A percentile compares a stretch with the other conserved stretches of the same genome.
These are phyloP conservation scores for Pachycephala philippinensis DNA, from an alignment of 2,113 vertebrate species.

Conservation along the genomic window DNA sequence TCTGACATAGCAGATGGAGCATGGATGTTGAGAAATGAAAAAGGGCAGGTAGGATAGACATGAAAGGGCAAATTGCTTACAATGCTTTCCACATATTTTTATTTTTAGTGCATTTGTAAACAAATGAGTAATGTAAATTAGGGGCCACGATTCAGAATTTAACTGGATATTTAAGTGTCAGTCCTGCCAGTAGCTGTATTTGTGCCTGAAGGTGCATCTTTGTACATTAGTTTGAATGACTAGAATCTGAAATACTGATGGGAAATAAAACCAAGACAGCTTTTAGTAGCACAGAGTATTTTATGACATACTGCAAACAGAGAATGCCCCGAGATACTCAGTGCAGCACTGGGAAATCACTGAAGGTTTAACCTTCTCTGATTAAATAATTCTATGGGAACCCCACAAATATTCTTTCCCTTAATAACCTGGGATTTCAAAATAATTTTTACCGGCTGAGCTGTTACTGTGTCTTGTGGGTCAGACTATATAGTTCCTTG, in stretches of 20 bases:
- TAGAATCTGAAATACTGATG: neutral
- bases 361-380: neutral
- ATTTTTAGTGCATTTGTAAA: neutral
- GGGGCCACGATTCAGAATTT: neutral
- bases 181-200: neutral
- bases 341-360: neutral
- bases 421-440: neutral
- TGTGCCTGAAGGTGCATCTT: neutral
- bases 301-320: neutral
- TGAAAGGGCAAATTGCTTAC: neutral
- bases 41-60: neutral
- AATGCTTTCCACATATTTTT: neutral
- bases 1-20: neutral
- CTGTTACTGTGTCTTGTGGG: neutral
- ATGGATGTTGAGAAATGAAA: neutral
- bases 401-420: neutral
- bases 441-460: neutral
- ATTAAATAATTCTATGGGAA: neutral
- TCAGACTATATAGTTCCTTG: neutral
- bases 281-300: neutral
- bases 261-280: conserved; percentile 3
- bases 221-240: neutral
- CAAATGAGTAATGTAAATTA: neutral
- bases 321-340: neutral
- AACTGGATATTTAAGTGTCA: neutral